Conservation (phyloP, 2,113 vertebrate genomes). For the Hippoglossus stenolepis region DNA sequence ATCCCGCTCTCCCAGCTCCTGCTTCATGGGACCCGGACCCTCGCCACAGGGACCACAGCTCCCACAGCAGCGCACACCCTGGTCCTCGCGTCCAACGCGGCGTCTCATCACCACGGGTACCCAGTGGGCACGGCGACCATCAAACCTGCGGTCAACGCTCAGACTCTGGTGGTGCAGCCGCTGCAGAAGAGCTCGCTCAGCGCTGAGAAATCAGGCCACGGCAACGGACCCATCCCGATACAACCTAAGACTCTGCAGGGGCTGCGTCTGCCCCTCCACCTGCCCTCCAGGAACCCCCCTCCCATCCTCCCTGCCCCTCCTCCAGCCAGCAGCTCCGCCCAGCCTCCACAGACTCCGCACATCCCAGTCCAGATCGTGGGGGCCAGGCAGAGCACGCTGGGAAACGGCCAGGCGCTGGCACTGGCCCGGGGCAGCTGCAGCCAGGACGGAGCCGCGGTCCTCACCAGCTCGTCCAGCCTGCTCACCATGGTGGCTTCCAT, state of each 20-base stretch:
- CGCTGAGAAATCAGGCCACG: slow-evolving; percentile 64
- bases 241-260: slow-evolving; percentile 89
- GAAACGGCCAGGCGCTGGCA: slow-evolving; percentile 89
- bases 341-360: slow-evolving; percentile 74
- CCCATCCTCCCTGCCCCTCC: slow-evolving; percentile 79
- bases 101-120: slow-evolving; percentile 75
- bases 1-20: slow-evolving; percentile 89
- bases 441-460: slow-evolving; percentile 65
- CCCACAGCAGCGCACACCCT: slow-evolving; percentile 76
- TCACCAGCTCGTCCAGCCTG: slow-evolving; percentile 76
- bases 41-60: slow-evolving; percentile 68
- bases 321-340: slow-evolving; percentile 77
- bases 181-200: slow-evolving; percentile 84
- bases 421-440: slow-evolving; percentile 80
- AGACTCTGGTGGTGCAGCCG: slow-evolving; percentile 95
- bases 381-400: slow-evolving; percentile 88
- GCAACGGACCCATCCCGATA: slow-evolving; percentile 87
- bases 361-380: slow-evolving; percentile 96
- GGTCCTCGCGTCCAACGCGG: slow-evolving; percentile 74
- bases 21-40: slow-evolving; percentile 87
- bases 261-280: slow-evolving; percentile 79
- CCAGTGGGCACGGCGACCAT: slow-evolving; percentile 88
- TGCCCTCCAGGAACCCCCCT: slow-evolving; percentile 80
- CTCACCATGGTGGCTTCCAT: slow-evolving; percentile 80
- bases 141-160: slow-evolving; percentile 83